These are phyloP conservation scores for Lepilemur ruficaudatus DNA, from an alignment of 2,797 vertebrate genomes.

Conservation along the genomic window DNA sequence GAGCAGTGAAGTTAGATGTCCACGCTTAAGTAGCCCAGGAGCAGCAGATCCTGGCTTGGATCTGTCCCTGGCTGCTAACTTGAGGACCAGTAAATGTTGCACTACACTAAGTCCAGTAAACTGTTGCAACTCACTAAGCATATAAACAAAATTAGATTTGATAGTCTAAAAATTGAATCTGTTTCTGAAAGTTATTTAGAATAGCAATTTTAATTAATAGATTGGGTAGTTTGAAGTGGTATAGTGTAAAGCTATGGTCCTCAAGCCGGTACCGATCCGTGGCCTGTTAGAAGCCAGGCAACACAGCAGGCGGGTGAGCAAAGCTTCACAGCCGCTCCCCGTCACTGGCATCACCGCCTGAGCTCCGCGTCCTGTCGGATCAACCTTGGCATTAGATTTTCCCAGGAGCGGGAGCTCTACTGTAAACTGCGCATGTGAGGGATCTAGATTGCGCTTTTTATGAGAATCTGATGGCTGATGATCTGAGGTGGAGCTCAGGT, in stretches of 20 bases:
- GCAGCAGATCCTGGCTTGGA: neutral
- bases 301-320: accelerated
- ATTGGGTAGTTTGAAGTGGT: neutral
- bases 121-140: neutral
- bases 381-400: too few species aligned
- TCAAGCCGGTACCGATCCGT: too few species aligned
- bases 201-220: neutral
- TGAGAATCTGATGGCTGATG: too few species aligned
- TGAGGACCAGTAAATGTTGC: neutral
- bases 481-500: too few species aligned
- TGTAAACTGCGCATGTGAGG: too few species aligned
- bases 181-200: neutral
- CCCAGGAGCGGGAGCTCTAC: accelerated
- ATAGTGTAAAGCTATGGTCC: neutral
- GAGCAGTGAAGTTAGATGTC: neutral
- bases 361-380: too few species aligned
- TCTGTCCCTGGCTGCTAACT: neutral
- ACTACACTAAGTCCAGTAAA: too few species aligned
- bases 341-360: accelerated
- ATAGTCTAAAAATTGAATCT: neutral
- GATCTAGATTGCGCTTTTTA: too few species aligned
- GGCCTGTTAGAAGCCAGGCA: too few species aligned
- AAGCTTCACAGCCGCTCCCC: too few species aligned
- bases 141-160: neutral
- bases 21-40: neutral